Base-by-base conservation (phyloP, 2,888 invertebrate genomes). In the Lepeophtheirus nordmannii region DNA sequence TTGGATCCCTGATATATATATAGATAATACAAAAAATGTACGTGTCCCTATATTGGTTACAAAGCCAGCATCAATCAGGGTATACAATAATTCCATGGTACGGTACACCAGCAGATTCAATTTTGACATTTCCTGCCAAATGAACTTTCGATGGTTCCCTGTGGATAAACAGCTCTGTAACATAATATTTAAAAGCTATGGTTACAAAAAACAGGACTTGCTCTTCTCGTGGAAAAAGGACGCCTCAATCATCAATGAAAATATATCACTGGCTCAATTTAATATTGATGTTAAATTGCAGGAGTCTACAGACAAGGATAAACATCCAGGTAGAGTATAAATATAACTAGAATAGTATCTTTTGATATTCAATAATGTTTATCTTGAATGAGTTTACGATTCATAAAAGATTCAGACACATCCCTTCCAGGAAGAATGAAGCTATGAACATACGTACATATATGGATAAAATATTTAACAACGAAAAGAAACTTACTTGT, bases 1-100 rank as follows among this genome's bases (percentile, higher is more conserved):
- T 39, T 62, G 62, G 62, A 62, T 62, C 40, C 62, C 62, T 20
- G 62, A 62, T 23, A 40, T 62, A 1, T 62, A 40, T 20, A 38
- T 62, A 11, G 62, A 62, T 39, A 39, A 23, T 10, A 41, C 62
- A 20, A 62, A 62, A 7, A 12, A 7, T 40, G 10, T 62, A n/a
- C 39, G 62, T 3, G 10, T 17, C 10, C 62, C 62, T 1, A 62
- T 39, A 5, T 62, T 22, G 2, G 8, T 14, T 20, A 40, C 30
- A 20, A 38, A 23, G 39, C 62, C 62, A 14, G 41, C 62, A 20
- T 62, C 62, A 17, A 10, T 62, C 7, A 9, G 62, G 17, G 23
- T 62, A 7, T 62, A 62, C 23, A n/a, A 17, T 17, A 9, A 62
- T 7, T 38, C 39, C 17, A 30, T 39, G 38, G 20, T 62, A 10